Evolutionary conservation across 2,113 vertebrate genomes (phyloP).

Genomic region (Daubentonia madagascariensis): DNA sequence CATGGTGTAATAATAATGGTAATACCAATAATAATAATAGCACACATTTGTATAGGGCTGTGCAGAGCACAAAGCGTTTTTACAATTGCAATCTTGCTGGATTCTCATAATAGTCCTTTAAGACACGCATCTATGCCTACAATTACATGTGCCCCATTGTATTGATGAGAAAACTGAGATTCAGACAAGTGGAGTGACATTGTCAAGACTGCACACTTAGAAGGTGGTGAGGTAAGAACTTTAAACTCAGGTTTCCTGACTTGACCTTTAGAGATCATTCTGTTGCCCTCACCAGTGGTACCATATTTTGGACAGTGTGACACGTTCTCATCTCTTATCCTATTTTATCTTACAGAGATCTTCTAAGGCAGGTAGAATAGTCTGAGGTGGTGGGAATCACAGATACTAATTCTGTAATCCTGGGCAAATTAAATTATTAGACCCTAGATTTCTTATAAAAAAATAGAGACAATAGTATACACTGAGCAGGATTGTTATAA

Average conservation of each 20-base stretch:
- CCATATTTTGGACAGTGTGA: background rate
- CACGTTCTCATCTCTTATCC: background rate
- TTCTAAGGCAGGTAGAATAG: background rate
- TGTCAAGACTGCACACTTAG: background rate
- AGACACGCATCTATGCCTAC: background rate
- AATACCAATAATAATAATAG: slow-evolving; percentile 53
- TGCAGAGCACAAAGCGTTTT: background rate
- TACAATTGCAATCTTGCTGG: background rate
- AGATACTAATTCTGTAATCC: background rate
- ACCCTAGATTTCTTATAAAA: background rate
- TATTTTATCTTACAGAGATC: background rate
- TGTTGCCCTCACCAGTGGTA: background rate
- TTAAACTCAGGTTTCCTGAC: background rate
- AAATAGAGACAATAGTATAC: background rate
- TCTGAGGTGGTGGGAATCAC: background rate
- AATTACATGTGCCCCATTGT: background rate
- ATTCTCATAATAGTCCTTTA: background rate
- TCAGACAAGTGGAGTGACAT: background rate
- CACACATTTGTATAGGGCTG: background rate
- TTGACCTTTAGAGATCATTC: background rate
- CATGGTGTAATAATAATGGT: slow-evolving; percentile 58
- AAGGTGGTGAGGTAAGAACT: background rate
- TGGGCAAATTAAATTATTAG: background rate
- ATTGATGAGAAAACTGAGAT: background rate
- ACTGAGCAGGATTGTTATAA: background rate